Base-by-base conservation (phyloP, 2,888 invertebrate species). In the Eupithecia subumbrata region DNA sequence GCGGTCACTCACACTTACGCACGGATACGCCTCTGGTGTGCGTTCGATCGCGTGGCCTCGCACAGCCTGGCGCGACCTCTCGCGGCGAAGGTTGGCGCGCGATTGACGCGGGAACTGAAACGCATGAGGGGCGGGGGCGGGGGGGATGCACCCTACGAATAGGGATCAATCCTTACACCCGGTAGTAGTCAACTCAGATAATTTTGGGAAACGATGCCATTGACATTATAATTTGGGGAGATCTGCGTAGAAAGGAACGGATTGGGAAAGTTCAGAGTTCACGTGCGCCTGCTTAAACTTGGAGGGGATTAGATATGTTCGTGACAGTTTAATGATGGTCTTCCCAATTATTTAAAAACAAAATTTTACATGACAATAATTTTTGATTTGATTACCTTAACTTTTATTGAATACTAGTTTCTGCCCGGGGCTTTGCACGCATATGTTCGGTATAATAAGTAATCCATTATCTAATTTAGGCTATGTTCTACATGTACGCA, bases 51-150 rank as follows among this genome's bases (percentile, higher is more conserved):
- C 84, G 86, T 84, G 82, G 82, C 80, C 86, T 86, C 87, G 86
- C 84, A 83, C 85, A 85, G 87, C 86, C 83, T 76, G 81, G 83
- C 85, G 88, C 93, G 93, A 93, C 94, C 93, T 92, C 92, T 87
- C 93, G 90, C 93, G 92, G 90, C 94, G 84, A 87, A 89, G 91
- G 92, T 89, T 89, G 88, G 92, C 94, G 94, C 93, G 92, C 94
- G 91, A 91, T 90, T 94, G 94, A 88, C 88, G 90, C 86, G 84
- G 81, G 78, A 79, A 82, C 74, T 71, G 79, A 82, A 84, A 79
- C 84, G 86, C 83, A 82, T 83, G 88, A 83, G 84, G 89, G 88
- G 90, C 85, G 89, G 84, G 89, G 88, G 90, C 85, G 89, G 90
- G 91, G 92, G 91, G 92, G 91, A 89, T 91, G 91, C 91, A 91